A percentile compares a stretch with the other conserved stretches of the same genome.
Evolutionary conservation across 2,113 vertebrate genomes (phyloP).

Genomic region (Notothenia coriiceps): DNA sequence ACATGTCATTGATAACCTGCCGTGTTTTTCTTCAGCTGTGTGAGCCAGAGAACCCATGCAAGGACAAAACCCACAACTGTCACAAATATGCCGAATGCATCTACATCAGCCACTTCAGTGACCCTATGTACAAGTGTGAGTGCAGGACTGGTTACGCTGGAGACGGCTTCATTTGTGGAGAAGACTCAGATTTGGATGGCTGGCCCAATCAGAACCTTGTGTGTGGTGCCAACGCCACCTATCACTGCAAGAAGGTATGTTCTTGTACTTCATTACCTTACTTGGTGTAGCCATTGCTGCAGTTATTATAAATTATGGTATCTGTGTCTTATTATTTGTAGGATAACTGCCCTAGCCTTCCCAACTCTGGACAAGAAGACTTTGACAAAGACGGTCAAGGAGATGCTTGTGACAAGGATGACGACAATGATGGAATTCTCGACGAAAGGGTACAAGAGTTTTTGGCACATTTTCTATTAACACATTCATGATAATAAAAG

Average conservation of each 20-base stretch:
- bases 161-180: constrained; percentile 94
- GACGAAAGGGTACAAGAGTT: constrained; percentile 90
- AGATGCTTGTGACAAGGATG: constrained; percentile 97
- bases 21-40: constrained; percentile 86
- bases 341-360: constrained; percentile 97
- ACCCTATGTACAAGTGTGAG: constrained; percentile 97
- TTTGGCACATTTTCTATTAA: not conserved
- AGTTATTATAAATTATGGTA: not conserved
- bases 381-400: constrained; percentile 96
- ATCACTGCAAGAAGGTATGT: constrained; percentile 94
- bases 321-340: constrained; percentile 62
- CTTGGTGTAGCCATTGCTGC: not conserved
- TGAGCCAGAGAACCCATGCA: constrained; percentile 96
- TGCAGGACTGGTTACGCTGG: constrained; percentile 96
- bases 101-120: constrained; percentile 95
- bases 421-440: constrained; percentile 93
- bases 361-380: constrained; percentile 99
- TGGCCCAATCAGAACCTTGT: constrained; percentile 97
- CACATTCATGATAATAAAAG: not conserved
- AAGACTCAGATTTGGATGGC: constrained; percentile 97
- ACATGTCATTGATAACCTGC: not conserved
- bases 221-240: constrained; percentile 92
- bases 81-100: constrained; percentile 93
- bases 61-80: constrained; percentile 94
- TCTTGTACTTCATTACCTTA: not conserved